Evolutionary conservation across 2,888 invertebrate genomes (phyloP), one percentile per base, ranked within the genome.

Genomic region (Pristionchus japonicus): DNA sequence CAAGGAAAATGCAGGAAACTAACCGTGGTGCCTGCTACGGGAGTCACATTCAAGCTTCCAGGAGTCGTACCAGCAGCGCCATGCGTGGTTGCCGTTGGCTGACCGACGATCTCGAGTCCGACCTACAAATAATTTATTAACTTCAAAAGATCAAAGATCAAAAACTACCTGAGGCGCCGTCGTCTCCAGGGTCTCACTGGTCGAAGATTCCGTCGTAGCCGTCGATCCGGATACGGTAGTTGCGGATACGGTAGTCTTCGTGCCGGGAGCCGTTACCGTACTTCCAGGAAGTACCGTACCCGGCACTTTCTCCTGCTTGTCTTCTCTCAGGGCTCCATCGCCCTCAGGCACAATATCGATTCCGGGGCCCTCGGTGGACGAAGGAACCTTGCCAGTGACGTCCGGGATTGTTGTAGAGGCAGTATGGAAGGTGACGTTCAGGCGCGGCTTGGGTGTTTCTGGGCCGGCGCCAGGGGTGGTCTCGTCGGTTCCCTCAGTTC

Each of bases 311-410:
- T 61, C 87, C 7, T 87, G 17, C 80, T 77, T 87, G 61, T 87
- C 80, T 37, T 87, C 87, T 15, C 87, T 13, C 17, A 87, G n/a
- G 6, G 77, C 77, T 3, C 87, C 87, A 43, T 87, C 87, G 34
- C 87, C 87, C 23, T 87, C 87, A 9, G 87, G 87, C 15, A 87
- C 77, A 17, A 87, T 80, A 9, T 87, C 87, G 1, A 61, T 57
- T 15, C 27, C 61, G 0, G 87, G 87, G 23, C 17, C 17, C 20
- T 47, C 70, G 43, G 9, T 49, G 17, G 34, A 37, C 0, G 27
- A 40, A 2, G 61, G 61, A 15, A 43, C 43, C 1, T n/a, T 15
- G 27, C 47, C 70, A 34, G 34, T 67, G 1, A 49, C 40, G 64
- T 49, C 57, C 4, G 74, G 43, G 20, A 6, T 23, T 1, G 85